Evolutionary conservation across 2,888 invertebrate species (phyloP), one percentile per base, ranked within the genome.

Genomic region (Habrosyne pyritoides): DNA sequence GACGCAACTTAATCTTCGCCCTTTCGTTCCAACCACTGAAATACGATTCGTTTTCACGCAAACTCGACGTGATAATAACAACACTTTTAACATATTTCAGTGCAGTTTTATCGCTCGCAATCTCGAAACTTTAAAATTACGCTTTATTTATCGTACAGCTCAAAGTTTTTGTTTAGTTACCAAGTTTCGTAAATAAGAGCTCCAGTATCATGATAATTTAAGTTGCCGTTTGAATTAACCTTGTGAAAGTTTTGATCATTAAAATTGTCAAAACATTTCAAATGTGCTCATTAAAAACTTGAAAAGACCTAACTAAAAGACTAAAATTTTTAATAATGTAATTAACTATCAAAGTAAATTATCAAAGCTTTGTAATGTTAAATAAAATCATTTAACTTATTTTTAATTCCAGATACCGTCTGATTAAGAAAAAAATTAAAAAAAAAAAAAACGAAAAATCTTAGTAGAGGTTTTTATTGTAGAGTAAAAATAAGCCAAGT

Each of bases 1-100:
- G 79, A 74, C 75, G 82, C 83, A 77, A 82, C 84, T 84, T 83
- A 82, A 84, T 86, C 84, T 49, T 83, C 73, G 71, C 67, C 64
- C 64, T 67, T 64, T 65, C 62, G 62, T 64, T 59, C 63, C 59
- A 69, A 81, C 79, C 61, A 70, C 59, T 58, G 67, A 69, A 60
- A 69, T 67, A 70, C 65, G 71, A 73, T 69, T 63, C 48, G 30
- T 66, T 68, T 72, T 71, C 69, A 70, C 71, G 63, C 67, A 48
- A 60, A 22, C 53, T 53, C 49, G 46, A 4, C 28, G 28, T 28
- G 28, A 50, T 24, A 48, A 24, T 28, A 26, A 49, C 49, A 18
- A 18, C 21, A 22, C 18, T 26, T 51, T 18, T 28, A 50, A 24
- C 14, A 50, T 50, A 28, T 28, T 50, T 30, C 12, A 50, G 7